Evolutionary conservation across 2,113 vertebrate species (phyloP).

Genomic region (Pelecanus crispus): DNA sequence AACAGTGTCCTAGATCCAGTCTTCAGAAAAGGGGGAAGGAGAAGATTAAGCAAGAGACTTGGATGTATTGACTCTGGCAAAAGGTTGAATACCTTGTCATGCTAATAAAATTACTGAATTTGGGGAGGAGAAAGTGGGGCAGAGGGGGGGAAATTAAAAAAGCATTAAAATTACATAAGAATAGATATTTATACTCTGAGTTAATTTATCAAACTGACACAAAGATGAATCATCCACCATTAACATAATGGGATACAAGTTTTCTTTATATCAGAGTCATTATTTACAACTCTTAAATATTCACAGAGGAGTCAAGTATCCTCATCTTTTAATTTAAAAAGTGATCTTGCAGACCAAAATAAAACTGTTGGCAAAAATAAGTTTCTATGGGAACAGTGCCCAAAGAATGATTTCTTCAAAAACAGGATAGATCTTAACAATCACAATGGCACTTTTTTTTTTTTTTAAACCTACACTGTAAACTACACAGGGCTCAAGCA

Average conservation of each 20-base stretch:
- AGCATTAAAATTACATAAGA: conserved; percentile 30
- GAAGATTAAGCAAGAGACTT: conserved; percentile 47
- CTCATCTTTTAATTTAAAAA: conserved; percentile 30
- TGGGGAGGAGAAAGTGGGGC: conserved; percentile 1
- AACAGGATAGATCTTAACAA: conserved; percentile 16
- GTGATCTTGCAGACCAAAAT: neutral
- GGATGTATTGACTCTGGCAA: conserved; percentile 35
- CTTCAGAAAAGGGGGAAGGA: conserved; percentile 1
- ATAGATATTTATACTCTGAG: conserved; percentile 45
- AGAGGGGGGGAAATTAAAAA: neutral
- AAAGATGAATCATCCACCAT: conserved; percentile 22
- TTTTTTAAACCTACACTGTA: neutral
- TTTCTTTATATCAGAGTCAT: conserved; percentile 33
- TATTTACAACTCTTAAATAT: conserved; percentile 44
- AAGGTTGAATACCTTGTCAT: conserved; percentile 23
- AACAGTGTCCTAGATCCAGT: conserved; percentile 33
- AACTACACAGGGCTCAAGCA: neutral
- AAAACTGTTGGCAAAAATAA: conserved; percentile 56
- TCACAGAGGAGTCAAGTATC: neutral
- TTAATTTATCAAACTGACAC: conserved; percentile 43
- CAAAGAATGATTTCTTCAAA: conserved; percentile 57
- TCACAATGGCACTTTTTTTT: neutral
- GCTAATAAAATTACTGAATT: conserved; percentile 40
- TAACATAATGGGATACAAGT: conserved; percentile 7
- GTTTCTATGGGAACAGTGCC: conserved; percentile 25